Evolutionary conservation across 2,888 invertebrate genomes (phyloP), one percentile per base, ranked within the genome.

Genomic region (Sinodicranocentrus sp.): DNA sequence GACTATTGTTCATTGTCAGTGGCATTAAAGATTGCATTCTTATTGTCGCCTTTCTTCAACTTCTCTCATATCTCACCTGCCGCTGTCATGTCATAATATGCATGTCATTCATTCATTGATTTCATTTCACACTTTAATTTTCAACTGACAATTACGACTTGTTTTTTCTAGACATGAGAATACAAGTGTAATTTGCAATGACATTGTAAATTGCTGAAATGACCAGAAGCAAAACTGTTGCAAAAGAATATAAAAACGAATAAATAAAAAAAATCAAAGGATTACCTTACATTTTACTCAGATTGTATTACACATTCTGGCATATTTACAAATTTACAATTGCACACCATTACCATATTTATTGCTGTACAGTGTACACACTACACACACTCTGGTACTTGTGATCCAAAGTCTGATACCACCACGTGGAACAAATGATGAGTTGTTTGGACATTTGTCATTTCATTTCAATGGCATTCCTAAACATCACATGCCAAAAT

Each of bases 61-160:
- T 52, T 52, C 39, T 5, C 39, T 13, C 52, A 52, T 52, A 52
- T 52, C 17, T 52, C 52, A 52, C 52, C n/a, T 52, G 52, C 52
- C n/a, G 10, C 52, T 5, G 52, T 5, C 3, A 10, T 52, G 52
- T n/a, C n/a, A 6, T 52, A n/a, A 13, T n/a, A 52, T 52, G 52
- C 52, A n/a, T 52, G 52, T 52, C 59, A 59, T 26, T 59, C 59
- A 59, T 59, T 25, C 59, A 59, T 59, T 59, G 59, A 59, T 75
- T 75, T 44, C 65, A 75, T 75, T 72, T 75, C 75, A 65, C 75
- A 75, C 75, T 75, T 75, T 75, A 65, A 75, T 73, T 73, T 59
- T 21, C 54, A 6, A 54, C 54, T 54, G 54, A 54, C 54, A 54
- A 21, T 54, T 54, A 54, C 19, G 10, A 54, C 6, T 13, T 39